Percentiles rank a stretch among this genome's conserved stretches.
Conservation (phyloP, 2,797 vertebrate species). For the Sitta carolinensis region DNA sequence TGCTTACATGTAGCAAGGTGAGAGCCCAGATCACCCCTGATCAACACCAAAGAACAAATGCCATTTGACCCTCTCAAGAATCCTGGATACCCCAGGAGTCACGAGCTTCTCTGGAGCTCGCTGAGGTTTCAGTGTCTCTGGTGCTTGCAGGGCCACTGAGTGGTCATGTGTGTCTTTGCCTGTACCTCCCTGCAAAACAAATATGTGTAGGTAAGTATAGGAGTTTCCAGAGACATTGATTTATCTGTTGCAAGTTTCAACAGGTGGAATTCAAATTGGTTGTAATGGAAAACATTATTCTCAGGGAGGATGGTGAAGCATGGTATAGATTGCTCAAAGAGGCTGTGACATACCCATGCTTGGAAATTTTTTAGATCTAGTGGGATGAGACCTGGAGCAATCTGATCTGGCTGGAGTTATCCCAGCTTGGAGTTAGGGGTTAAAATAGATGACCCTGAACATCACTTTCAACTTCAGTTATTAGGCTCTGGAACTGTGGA, state of each 20-base stretch:
- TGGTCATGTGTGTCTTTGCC: neutral
- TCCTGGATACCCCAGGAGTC: fast-evolving
- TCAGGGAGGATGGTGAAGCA: neutral
- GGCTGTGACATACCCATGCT: neutral
- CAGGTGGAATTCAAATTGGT: neutral
- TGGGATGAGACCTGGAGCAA: neutral
- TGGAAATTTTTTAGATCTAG: neutral
- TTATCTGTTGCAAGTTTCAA: neutral
- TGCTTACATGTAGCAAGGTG: neutral
- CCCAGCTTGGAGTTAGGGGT: neutral
- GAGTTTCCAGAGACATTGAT: neutral
- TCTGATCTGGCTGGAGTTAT: neutral
- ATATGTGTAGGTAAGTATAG: neutral
- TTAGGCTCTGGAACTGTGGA: neutral
- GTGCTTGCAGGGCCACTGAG: neutral
- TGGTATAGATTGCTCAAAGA: neutral
- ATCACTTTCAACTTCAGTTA: neutral
- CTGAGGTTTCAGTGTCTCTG: neutral
- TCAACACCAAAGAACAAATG: neutral
- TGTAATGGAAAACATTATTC: neutral
- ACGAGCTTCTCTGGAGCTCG: fast-evolving
- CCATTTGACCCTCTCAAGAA: neutral
- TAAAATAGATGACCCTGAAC: neutral
- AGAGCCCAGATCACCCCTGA: neutral
- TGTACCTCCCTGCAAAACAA: neutral